Percentiles rank a stretch among this genome's conserved stretches.
Conservation (phyloP, 2,113 vertebrate genomes). For the Psophia crepitans region DNA sequence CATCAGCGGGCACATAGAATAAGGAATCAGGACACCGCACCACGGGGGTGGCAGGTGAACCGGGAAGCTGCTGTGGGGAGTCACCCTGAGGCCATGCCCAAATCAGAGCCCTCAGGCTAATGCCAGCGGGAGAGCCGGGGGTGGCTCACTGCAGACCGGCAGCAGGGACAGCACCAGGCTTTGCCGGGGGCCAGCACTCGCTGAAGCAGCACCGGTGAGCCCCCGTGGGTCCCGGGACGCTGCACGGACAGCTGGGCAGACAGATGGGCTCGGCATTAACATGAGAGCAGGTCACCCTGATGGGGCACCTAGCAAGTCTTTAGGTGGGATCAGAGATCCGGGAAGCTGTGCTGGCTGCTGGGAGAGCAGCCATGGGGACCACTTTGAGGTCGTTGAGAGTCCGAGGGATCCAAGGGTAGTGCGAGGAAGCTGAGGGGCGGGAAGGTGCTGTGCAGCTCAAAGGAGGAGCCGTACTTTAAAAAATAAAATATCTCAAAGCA, state of each 20-base stretch:
- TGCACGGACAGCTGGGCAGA: background rate
- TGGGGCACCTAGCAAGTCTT: background rate
- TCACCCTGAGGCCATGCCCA: background rate
- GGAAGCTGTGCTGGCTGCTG: background rate
- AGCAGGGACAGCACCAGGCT: background rate
- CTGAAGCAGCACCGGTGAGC: rapidly evolving
- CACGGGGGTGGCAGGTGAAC: rapidly evolving
- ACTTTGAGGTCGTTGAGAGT: rapidly evolving
- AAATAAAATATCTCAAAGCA: background rate
- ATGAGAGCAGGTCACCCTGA: background rate
- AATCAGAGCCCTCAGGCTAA: background rate
- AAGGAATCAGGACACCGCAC: background rate
- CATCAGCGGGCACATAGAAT: rapidly evolving
- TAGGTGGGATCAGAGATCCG: background rate
- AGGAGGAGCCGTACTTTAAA: background rate
- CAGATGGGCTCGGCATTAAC: background rate
- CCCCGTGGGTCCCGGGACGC: background rate
- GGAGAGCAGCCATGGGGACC: background rate
- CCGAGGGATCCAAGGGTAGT: background rate
- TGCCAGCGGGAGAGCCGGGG: rapidly evolving
- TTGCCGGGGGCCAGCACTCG: background rate
- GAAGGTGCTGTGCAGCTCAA: background rate
- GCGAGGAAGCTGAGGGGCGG: background rate
- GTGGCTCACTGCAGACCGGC: background rate
- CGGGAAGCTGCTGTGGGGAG: background rate